Evolutionary conservation across 2,888 invertebrate genomes (phyloP).

Genomic region (Lathronympha strigana): DNA sequence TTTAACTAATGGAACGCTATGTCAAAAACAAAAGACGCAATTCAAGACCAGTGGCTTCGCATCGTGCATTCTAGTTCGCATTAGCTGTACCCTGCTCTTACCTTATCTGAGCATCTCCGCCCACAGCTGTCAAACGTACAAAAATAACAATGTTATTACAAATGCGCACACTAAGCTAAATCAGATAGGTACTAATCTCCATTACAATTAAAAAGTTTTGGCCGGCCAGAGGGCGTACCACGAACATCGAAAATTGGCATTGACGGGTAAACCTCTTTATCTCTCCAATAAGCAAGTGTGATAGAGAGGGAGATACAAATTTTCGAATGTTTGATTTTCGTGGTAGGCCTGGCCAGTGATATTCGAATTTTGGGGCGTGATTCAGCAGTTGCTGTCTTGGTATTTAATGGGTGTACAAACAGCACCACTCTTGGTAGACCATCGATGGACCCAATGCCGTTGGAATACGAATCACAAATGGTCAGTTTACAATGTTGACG

Average conservation of each 20-base stretch:
- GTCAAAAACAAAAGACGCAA: constrained; percentile 28
- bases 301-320: no score
- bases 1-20: constrained; percentile 9
- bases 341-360: no score
- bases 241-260: no score
- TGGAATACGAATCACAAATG: no score
- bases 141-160: constrained; percentile 82
- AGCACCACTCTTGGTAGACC: no score
- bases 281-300: no score
- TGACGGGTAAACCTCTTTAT: no score
- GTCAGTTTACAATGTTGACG: constrained; percentile 12
- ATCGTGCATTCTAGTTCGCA: constrained; percentile 53
- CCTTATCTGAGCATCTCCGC: constrained; percentile 75
- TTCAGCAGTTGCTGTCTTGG: constrained; percentile 32
- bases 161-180: constrained; percentile 73
- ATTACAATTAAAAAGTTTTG: constrained; percentile 81
- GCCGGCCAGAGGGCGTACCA: constrained; percentile 64
- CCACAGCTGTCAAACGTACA: constrained; percentile 80
- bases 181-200: constrained; percentile 81
- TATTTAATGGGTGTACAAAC: constrained; percentile 19
- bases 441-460: no score
- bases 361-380: constrained; percentile 53
- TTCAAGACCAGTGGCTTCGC: constrained; percentile 40
- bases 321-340: no score
- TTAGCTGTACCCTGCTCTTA: constrained; percentile 56